Conservation (phyloP, 2,888 invertebrate species). For the Drosophila anomelani region DNA sequence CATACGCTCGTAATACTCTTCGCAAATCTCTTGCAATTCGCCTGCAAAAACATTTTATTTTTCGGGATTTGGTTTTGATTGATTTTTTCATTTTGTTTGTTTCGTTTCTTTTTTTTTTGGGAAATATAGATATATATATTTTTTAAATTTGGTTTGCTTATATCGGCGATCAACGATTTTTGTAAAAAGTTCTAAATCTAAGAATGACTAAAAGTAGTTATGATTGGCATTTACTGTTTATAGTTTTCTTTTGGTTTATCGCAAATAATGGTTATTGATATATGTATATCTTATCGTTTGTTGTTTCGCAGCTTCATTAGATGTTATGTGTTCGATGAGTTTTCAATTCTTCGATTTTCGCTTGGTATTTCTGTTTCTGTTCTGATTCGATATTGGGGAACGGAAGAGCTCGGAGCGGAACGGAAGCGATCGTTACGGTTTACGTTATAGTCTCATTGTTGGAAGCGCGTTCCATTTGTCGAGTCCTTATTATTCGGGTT, state of each 20-base stretch:
- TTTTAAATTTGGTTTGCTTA: constrained; percentile 2
- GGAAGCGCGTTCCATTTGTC: constrained; percentile 36
- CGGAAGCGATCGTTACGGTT: constrained; percentile 39
- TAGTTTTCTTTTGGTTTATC: constrained; percentile 50
- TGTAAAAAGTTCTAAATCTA: constrained; percentile 38
- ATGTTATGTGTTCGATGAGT: constrained; percentile 79
- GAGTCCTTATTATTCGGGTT: constrained; percentile 32
- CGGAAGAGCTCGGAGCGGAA: background rate
- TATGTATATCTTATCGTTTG: constrained; percentile 33
- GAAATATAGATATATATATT: background rate
- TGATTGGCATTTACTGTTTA: constrained; percentile 45
- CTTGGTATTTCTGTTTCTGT: constrained; percentile 49
- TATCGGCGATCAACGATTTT: constrained; percentile 23
- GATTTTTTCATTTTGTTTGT: constrained; percentile 11
- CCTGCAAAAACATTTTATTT: constrained; percentile 79
- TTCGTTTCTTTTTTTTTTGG: constrained; percentile 8
- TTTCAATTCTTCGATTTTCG: constrained; percentile 43
- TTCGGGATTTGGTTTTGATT: constrained; percentile 33
- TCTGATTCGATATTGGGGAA: constrained; percentile 14
- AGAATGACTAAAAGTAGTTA: constrained; percentile 35
- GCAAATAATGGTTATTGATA: constrained; percentile 33
- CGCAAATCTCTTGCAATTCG: constrained; percentile 95
- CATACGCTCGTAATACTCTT: constrained; percentile 98
- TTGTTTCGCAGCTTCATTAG: constrained; percentile 64
- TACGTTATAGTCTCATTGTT: constrained; percentile 42